Evolutionary conservation across 2,113 vertebrate species (phyloP).

Genomic region (Delphinapterus leucas): DNA sequence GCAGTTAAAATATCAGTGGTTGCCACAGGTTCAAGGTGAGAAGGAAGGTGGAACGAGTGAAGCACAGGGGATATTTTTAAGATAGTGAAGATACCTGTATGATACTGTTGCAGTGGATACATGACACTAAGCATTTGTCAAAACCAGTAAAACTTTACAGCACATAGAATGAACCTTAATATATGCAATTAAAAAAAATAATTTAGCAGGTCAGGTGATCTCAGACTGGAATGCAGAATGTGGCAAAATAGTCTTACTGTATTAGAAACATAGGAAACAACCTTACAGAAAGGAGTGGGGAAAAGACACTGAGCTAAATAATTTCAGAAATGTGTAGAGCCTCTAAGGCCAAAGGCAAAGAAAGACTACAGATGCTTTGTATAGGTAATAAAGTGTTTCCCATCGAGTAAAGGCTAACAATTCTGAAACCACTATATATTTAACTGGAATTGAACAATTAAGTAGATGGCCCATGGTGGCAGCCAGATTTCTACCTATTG

Average conservation of each 20-base stretch:
- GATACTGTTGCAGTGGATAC: neutral
- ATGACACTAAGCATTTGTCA: neutral
- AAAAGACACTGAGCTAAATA: neutral
- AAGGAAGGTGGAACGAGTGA: neutral
- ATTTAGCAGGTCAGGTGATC: neutral
- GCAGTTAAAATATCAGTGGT: neutral
- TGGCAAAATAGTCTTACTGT: neutral
- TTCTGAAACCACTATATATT: neutral
- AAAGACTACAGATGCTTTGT: neutral
- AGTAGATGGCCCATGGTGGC: neutral
- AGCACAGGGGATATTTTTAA: neutral
- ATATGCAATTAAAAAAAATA: neutral
- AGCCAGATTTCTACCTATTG: neutral
- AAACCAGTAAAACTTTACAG: neutral
- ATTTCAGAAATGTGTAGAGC: neutral
- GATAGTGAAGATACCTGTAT: neutral
- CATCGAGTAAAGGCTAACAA: neutral
- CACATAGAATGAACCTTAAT: neutral
- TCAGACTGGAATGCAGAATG: neutral
- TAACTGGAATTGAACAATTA: neutral
- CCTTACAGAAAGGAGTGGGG: neutral
- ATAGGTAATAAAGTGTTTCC: neutral
- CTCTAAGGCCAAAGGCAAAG: neutral
- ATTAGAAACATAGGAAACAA: neutral
- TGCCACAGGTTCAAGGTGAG: neutral